Base-by-base conservation (phyloP, 2,113 vertebrate species). In the Pontoporia blainvillei region DNA sequence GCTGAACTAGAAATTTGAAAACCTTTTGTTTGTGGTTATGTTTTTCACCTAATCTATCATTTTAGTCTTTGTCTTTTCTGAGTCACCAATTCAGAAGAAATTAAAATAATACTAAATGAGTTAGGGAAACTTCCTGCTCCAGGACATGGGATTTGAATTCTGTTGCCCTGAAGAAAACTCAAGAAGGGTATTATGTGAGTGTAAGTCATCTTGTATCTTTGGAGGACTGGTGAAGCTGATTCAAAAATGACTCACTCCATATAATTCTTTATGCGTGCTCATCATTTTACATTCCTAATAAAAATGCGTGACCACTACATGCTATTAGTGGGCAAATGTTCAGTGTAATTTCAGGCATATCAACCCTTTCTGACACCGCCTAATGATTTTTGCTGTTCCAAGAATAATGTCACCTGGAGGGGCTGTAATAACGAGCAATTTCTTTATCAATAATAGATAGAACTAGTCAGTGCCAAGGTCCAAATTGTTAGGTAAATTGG, bases 381-480 rank as follows among this genome's bases (percentile, higher is more conserved):
- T 91, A 66, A 92, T 93, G 89, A 95, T 69, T 97, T 97, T 54
- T 62, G 31, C 78, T 83, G 36, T 81, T 86, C 69, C 91, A 94
- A 94, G 91, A 91, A 59, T 57, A 85, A 73, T 93, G 90, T 91
- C 49, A 93, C 82, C 86, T 95, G 36, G 78, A 95, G 95, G 95
- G 94, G 82, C 41, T 91, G 21, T 83, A 79, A 44, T 96, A 97
- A 91, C 3, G 90, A 96, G 67, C 46, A 36, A 69, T 49, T 96
- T 86, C 78, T 72, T 89, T 67, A 97, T 97, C 92, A 97, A 95
- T 96, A 91, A 94, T 92, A 71, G n/a, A 94, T 94, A 78, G 78
- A 94, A 78, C 66, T 69, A 66, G 44, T 91, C 62, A 62, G n/a
- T 88, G 59, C 39, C 52, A 49, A 91, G 36, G 75, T 97, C 83